Conservation (phyloP, 1,140 invertebrate genomes). For the Aphaenogaster ashmeadi region DNA sequence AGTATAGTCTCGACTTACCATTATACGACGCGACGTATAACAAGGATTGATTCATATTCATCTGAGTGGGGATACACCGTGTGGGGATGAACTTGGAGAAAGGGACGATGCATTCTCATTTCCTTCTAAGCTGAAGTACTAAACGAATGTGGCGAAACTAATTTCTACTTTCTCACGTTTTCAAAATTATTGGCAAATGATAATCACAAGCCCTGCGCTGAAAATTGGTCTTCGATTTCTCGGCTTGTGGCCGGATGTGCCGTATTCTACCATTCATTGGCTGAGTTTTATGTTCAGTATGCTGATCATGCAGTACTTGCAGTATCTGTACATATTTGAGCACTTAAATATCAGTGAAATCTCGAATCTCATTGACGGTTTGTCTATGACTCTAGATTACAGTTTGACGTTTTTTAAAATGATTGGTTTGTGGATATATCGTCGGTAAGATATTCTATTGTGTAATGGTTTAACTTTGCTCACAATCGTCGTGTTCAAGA, state of each 20-base stretch:
- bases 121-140: neutral
- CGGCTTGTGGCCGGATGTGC: neutral
- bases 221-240: constrained; percentile 9
- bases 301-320: constrained; percentile 11
- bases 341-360: neutral
- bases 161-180: no score
- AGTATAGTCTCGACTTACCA: neutral
- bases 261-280: neutral
- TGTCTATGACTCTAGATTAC: neutral
- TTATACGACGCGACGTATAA: neutral
- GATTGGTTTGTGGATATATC: neutral
- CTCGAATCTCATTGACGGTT: constrained; percentile 12
- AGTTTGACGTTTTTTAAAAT: neutral
- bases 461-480: neutral
- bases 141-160: no score
- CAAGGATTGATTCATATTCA: constrained; percentile 14
- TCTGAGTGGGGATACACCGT: neutral
- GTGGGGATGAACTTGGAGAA: neutral
- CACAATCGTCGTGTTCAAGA: neutral
- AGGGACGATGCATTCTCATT: neutral
- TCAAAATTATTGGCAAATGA: neutral
- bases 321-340: constrained; percentile 37
- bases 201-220: constrained; percentile 15
- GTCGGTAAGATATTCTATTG: constrained; percentile 17
- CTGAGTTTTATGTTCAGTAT: neutral